A percentile compares a stretch with the other conserved stretches of the same genome.
Conservation (phyloP, 1,140 invertebrate species). For the Drosophila leontia region DNA sequence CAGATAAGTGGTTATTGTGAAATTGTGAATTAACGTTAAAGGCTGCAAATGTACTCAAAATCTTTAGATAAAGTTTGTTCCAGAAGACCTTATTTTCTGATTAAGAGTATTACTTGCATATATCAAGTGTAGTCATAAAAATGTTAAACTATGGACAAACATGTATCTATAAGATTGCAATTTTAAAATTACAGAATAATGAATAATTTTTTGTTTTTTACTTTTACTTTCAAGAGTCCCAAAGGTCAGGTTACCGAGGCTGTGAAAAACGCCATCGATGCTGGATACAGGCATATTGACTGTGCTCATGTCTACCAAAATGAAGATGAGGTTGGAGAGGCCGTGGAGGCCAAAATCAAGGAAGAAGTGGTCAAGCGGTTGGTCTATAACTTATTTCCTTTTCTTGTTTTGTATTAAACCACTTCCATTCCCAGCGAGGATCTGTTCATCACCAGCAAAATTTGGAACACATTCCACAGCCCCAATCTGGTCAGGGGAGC, state of each 20-base stretch:
- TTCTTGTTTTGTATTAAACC: neutral
- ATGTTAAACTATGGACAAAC: too few species aligned
- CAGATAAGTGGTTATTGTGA: slow-evolving; percentile 27
- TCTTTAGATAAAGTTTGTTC: neutral
- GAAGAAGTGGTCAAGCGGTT: slow-evolving; percentile 89
- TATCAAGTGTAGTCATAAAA: neutral
- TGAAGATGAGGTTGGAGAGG: slow-evolving; percentile 91
- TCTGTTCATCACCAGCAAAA: slow-evolving; percentile 89
- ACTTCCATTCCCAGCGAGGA: slow-evolving; percentile 86
- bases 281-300: slow-evolving; percentile 93
- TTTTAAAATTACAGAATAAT: too few species aligned
- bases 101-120: slow-evolving; percentile 2
- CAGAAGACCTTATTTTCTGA: slow-evolving; percentile 1
- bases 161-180: neutral
- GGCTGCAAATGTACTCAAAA: neutral
- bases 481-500: slow-evolving; percentile 87
- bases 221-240: slow-evolving; percentile 87
- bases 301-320: slow-evolving; percentile 93
- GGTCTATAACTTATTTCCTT: neutral
- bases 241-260: slow-evolving; percentile 90
- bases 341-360: slow-evolving; percentile 88
- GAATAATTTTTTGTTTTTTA: too few species aligned
- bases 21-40: slow-evolving; percentile 36
- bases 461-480: slow-evolving; percentile 90
- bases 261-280: slow-evolving; percentile 91